Percentiles rank a stretch among this genome's conserved stretches.
Evolutionary conservation across 2,888 invertebrate genomes (phyloP).

Genomic region (Caenorhabditis macrosperma): DNA sequence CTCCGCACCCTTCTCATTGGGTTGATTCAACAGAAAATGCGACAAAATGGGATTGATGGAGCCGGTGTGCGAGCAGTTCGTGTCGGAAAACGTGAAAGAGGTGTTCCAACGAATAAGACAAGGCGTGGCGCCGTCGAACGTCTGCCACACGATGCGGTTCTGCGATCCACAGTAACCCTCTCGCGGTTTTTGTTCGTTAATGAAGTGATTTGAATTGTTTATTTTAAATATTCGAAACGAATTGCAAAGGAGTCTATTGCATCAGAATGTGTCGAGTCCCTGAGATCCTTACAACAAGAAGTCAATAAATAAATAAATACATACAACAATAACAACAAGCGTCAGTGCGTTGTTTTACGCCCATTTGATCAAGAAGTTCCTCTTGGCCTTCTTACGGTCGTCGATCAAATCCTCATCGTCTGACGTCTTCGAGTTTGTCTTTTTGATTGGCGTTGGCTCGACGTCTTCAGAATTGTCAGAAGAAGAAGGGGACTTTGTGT

Average conservation of each 20-base stretch:
- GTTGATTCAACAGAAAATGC: constrained; percentile 53
- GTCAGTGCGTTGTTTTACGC: constrained; percentile 18
- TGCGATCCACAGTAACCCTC: constrained; percentile 35
- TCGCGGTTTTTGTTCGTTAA: background rate
- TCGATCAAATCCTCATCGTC: constrained; percentile 57
- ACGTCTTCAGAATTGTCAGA: constrained; percentile 2
- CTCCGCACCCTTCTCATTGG: background rate
- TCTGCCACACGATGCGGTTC: constrained; percentile 55
- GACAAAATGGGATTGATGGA: constrained; percentile 70
- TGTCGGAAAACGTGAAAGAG: constrained; percentile 64
- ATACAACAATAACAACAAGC: background rate
- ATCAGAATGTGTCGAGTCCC: constrained; percentile 1
- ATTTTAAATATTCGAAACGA: no score
- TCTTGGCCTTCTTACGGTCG: constrained; percentile 34
- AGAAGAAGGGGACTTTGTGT: constrained; percentile 1
- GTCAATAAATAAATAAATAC: constrained; percentile 8
- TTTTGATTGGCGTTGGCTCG: constrained; percentile 24
- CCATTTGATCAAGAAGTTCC: constrained; percentile 52
- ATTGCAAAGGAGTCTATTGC: constrained; percentile 7
- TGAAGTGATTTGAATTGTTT: constrained; percentile 44
- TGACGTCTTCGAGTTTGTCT: constrained; percentile 1
- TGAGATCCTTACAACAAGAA: no score
- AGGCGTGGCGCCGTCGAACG: constrained; percentile 51
- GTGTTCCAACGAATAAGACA: constrained; percentile 60
- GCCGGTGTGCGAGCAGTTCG: constrained; percentile 67